Percentiles rank a stretch among this genome's conserved stretches.
These are phyloP conservation scores for Auanema freiburgensis DNA, from an alignment of 2,888 invertebrate genomes.

Conservation along the genomic window DNA sequence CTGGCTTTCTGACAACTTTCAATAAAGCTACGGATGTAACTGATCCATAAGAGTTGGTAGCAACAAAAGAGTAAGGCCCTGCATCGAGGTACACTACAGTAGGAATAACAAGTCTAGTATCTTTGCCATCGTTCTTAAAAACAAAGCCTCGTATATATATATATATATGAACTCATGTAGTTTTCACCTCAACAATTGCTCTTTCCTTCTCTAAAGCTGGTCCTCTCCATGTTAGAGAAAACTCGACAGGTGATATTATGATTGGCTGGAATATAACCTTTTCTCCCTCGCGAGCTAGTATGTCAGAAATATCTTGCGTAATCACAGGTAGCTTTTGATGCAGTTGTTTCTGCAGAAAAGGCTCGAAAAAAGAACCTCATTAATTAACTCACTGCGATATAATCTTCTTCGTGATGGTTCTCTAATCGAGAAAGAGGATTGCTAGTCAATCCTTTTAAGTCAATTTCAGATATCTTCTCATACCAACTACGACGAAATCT, in stretches of 20 bases:
- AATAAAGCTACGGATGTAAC: slow-evolving; percentile 30
- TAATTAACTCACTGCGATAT: too few species aligned
- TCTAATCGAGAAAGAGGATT: too few species aligned
- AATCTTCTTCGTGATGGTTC: too few species aligned
- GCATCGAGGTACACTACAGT: slow-evolving; percentile 22
- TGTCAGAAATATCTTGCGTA: slow-evolving; percentile 3
- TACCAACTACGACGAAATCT: too few species aligned
- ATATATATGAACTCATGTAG: background rate
- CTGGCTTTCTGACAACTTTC: slow-evolving; percentile 19
- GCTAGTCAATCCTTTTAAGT: too few species aligned
- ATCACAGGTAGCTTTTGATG: too few species aligned
- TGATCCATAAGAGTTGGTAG: slow-evolving; percentile 33
- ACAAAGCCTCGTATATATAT: background rate
- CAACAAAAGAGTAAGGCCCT: slow-evolving; percentile 41
- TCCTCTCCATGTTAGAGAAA: slow-evolving; percentile 35
- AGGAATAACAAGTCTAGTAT: slow-evolving; percentile 28
- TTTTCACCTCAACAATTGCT: slow-evolving; percentile 11
- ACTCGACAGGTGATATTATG: slow-evolving; percentile 15
- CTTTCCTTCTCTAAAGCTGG: slow-evolving; percentile 29
- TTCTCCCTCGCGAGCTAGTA: slow-evolving; percentile 15
- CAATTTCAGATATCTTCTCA: too few species aligned
- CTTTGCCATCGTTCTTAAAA: slow-evolving; percentile 10
- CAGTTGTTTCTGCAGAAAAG: too few species aligned
- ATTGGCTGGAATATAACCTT: slow-evolving; percentile 9
- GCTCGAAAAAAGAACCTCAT: too few species aligned